phyloP scores from a whole-genome alignment of 2,888 invertebrate genomes.

The Trissonchulus latispiculum region DNA sequence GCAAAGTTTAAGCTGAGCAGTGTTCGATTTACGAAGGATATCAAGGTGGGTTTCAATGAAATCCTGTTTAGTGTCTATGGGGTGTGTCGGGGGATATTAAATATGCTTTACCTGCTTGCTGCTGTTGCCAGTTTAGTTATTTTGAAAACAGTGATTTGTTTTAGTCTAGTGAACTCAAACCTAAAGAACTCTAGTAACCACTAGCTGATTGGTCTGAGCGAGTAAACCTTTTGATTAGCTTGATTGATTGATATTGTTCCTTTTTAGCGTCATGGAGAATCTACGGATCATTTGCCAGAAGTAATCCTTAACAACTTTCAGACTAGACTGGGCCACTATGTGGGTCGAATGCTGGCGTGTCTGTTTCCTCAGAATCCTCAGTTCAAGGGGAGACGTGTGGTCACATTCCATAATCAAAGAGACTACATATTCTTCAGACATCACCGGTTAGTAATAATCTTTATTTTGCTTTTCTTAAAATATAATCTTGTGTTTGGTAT shows the following conservation, averaged over 20 bases:
- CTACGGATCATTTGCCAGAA: conserved; percentile 80
- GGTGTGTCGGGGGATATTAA: too few species aligned
- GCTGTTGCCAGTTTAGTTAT: too few species aligned
- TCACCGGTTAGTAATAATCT: conserved; percentile 67
- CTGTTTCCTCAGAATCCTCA: conserved; percentile 85
- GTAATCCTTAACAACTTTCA: conserved; percentile 89
- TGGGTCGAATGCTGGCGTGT: conserved; percentile 70
- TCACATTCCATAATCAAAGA: conserved; percentile 96
- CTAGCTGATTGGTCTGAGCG: too few species aligned
- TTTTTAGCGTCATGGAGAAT: conserved; percentile 53
- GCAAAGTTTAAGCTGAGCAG: conserved; percentile 88
- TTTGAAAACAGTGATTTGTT: too few species aligned
- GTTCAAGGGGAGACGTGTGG: conserved; percentile 79
- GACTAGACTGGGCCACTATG: conserved; percentile 77
- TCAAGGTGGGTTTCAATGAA: conserved; percentile 55
- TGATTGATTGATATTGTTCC: too few species aligned
- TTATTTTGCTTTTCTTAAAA: background rate
- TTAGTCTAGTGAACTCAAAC: too few species aligned
- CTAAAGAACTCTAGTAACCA: too few species aligned
- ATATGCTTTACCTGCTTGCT: too few species aligned
- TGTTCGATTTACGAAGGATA: conserved; percentile 75
- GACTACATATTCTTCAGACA: conserved; percentile 98
- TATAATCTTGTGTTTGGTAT: too few species aligned
- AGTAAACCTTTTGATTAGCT: too few species aligned
- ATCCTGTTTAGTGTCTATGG: too few species aligned